Conservation (phyloP, 1,140 invertebrate species). For the Acromyrmex heyeri region DNA sequence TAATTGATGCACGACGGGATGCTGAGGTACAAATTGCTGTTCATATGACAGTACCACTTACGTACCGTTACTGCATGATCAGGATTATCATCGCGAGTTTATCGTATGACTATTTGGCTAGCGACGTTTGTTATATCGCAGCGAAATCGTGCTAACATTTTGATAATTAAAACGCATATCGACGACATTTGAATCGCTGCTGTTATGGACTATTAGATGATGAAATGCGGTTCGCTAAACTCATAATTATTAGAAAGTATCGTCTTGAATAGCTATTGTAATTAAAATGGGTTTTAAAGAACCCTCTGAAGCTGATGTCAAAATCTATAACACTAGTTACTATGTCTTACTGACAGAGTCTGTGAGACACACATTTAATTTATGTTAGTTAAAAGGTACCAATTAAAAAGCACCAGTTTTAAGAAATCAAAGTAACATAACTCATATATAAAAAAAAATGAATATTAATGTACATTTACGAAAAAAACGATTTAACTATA, state of each 20-base stretch:
- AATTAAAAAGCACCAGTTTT: too few species aligned
- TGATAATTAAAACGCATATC: slow-evolving; percentile 18
- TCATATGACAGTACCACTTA: slow-evolving; percentile 55
- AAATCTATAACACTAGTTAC: too few species aligned
- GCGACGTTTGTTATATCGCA: slow-evolving; percentile 39
- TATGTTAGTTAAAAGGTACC: too few species aligned
- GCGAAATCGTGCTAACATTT: slow-evolving; percentile 15
- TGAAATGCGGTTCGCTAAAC: background rate
- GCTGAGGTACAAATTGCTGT: slow-evolving; percentile 50
- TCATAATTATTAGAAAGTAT: background rate
- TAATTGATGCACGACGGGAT: slow-evolving; percentile 52
- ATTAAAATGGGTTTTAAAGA: background rate
- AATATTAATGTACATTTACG: too few species aligned
- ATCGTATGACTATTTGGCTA: slow-evolving; percentile 64
- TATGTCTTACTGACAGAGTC: too few species aligned
- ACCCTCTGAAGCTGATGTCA: too few species aligned
- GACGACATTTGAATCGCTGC: background rate
- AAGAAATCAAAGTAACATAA: too few species aligned
- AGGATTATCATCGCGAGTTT: slow-evolving; percentile 63
- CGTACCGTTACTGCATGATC: slow-evolving; percentile 61
- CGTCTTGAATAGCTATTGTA: background rate
- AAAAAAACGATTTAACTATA: too few species aligned
- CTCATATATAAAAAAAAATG: too few species aligned
- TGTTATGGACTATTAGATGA: background rate
- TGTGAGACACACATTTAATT: too few species aligned